Evolutionary conservation across 2,797 vertebrate genomes (phyloP).

Genomic region (Apogon hyalosoma): DNA sequence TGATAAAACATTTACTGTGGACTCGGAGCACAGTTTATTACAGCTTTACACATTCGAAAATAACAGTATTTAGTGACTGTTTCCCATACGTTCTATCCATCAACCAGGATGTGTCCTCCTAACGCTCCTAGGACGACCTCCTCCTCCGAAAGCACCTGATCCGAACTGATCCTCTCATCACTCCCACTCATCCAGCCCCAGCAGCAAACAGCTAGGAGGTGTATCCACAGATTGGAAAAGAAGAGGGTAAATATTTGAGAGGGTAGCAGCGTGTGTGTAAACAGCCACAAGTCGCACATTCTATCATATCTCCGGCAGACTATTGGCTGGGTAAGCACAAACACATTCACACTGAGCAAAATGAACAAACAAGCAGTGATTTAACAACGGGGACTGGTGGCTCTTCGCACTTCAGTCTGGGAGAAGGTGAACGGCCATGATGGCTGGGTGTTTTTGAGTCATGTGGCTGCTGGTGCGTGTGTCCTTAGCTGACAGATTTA

Average conservation of each 20-base stretch:
- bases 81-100: too few relatives aligned
- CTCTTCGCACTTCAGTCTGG: constrained; percentile 1
- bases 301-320: constrained; percentile 31
- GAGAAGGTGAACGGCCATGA: background rate
- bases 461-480: background rate
- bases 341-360: constrained; percentile 36
- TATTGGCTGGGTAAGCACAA: constrained; percentile 34
- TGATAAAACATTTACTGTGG: too few relatives aligned
- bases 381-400: constrained; percentile 6
- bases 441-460: constrained; percentile 1
- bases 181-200: constrained; percentile 29
- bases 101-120: too few relatives aligned
- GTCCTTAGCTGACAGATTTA: constrained; percentile 25
- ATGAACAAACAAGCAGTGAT: constrained; percentile 30
- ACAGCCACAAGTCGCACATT: constrained; percentile 15
- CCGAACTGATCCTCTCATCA: constrained; percentile 26
- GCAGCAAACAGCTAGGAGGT: constrained; percentile 55
- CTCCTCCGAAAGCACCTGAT: constrained; percentile 42
- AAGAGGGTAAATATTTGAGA: constrained; percentile 70
- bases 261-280: constrained; percentile 8
- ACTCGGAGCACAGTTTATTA: too few relatives aligned
- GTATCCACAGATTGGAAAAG: constrained; percentile 38
- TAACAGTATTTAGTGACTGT: too few relatives aligned
- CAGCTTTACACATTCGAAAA: too few relatives aligned
- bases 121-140: background rate